A percentile compares a stretch with the other conserved stretches of the same genome.
Conservation (phyloP, 2,888 invertebrate species). For the Eudasyphora cyanicolor region DNA sequence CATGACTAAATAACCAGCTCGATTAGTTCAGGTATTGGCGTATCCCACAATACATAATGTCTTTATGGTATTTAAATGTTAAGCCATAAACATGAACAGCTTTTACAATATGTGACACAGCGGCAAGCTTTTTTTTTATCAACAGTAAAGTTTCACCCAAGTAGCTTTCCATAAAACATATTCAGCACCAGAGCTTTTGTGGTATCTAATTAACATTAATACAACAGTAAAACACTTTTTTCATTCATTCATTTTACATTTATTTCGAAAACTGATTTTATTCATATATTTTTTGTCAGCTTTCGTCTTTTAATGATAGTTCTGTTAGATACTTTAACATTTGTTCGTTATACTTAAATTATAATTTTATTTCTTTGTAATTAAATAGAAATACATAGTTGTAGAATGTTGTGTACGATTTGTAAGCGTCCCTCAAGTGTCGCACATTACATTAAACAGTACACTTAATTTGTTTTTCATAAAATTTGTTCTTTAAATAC, state of each 20-base stretch:
- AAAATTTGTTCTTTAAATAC: constrained; percentile 29
- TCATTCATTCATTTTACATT: background rate
- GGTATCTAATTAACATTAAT: background rate
- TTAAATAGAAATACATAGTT: constrained; percentile 3
- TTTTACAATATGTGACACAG: too few relatives aligned
- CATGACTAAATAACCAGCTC: too few relatives aligned
- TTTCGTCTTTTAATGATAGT: background rate
- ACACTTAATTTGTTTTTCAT: background rate
- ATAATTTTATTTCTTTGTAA: background rate
- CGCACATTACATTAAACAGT: too few relatives aligned
- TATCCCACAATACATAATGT: too few relatives aligned
- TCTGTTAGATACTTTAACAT: constrained; percentile 11
- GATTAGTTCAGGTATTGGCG: too few relatives aligned
- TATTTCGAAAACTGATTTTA: constrained; percentile 25
- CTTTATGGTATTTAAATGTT: too few relatives aligned
- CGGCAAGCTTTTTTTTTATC: too few relatives aligned
- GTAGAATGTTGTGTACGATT: background rate
- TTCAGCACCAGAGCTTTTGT: background rate
- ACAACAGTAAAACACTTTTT: background rate
- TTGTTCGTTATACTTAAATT: background rate
- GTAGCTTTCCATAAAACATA: background rate
- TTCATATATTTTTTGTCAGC: background rate
- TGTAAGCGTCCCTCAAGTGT: background rate
- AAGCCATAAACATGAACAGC: too few relatives aligned
- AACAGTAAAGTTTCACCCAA: too few relatives aligned